phyloP scores from a whole-genome alignment of 2,113 vertebrate genomes.

The Callipepla squamata region DNA sequence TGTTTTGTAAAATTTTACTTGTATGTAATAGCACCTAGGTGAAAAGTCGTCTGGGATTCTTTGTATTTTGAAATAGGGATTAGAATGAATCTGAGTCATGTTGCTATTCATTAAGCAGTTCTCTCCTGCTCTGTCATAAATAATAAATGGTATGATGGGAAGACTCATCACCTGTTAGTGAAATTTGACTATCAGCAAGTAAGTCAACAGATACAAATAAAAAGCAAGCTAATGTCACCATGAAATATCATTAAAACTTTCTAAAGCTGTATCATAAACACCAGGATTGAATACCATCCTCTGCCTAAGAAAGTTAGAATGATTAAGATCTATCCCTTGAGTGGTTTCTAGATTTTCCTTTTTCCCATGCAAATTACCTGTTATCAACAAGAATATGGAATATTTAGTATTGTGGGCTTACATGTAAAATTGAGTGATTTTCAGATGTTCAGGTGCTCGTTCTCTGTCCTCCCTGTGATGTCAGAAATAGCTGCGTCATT shows the following conservation, averaged over 20 bases:
- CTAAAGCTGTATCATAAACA: background rate
- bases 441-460: background rate
- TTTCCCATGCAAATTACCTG: background rate
- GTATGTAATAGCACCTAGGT: background rate
- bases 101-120: conserved; percentile 23
- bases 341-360: background rate
- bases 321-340: background rate
- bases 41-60: background rate
- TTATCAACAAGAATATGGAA: background rate
- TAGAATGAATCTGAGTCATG: background rate
- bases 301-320: background rate
- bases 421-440: background rate
- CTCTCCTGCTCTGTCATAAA: background rate
- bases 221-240: background rate
- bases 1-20: background rate
- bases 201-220: background rate
- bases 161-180: background rate
- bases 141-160: background rate
- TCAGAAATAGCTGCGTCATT: background rate
- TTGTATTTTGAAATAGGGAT: conserved; percentile 13
- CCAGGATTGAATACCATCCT: background rate
- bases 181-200: conserved; percentile 25
- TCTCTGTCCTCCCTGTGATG: background rate
- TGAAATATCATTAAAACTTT: background rate
- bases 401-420: background rate